Percentiles rank a stretch among this genome's conserved stretches.
Conservation (phyloP, 2,113 vertebrate species). For the Onychorhynchus coronatus region DNA sequence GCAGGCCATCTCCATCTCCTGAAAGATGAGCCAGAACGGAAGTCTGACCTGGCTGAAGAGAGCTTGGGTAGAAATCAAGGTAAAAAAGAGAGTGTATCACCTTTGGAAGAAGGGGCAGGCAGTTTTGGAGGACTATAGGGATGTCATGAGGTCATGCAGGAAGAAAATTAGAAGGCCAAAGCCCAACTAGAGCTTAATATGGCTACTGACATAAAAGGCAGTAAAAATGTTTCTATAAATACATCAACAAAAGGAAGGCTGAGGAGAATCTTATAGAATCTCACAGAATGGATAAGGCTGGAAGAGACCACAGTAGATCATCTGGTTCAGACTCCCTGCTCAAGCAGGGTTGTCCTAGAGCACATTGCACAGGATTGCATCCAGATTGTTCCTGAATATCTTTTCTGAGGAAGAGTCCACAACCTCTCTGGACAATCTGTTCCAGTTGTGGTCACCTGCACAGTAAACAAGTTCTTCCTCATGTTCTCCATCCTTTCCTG, state of each 20-base stretch:
- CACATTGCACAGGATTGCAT: not conserved
- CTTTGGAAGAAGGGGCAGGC: not conserved
- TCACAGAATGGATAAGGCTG: not conserved
- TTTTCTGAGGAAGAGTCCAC: not conserved
- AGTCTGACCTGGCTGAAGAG: not conserved
- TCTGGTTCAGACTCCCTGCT: not conserved
- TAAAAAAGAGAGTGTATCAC: not conserved
- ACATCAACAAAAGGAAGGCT: not conserved
- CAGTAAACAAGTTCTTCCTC: not conserved
- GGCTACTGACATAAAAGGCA: not conserved
- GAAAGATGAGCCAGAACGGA: not conserved
- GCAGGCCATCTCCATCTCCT: not conserved
- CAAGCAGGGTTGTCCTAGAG: not conserved
- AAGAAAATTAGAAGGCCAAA: not conserved
- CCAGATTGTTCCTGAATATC: not conserved
- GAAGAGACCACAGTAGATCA: not conserved
- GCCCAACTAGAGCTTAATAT: not conserved
- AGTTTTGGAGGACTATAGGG: not conserved
- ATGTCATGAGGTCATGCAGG: not conserved
- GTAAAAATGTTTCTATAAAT: not conserved
- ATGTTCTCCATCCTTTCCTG: not conserved
- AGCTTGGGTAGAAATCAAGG: not conserved
- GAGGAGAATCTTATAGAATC: not conserved
- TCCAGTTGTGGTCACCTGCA: not conserved
- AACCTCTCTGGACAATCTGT: not conserved